Conservation (phyloP, 2,113 vertebrate genomes). For the Ptychochromis oligacanthus region DNA sequence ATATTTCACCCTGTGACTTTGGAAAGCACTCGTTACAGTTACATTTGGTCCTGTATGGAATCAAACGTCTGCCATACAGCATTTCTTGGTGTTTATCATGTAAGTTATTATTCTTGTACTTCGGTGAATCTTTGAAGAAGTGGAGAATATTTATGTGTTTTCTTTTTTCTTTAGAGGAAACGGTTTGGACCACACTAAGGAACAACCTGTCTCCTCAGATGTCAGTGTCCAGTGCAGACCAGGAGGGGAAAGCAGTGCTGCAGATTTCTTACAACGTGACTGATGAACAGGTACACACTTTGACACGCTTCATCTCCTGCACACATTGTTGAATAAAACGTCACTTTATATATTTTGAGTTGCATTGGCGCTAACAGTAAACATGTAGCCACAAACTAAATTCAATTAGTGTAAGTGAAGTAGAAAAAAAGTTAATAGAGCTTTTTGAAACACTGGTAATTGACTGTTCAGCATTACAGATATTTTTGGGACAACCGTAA, state of each 20-base stretch:
- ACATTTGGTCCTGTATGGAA: not conserved
- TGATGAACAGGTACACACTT: slow-evolving; percentile 80
- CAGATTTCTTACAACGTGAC: slow-evolving; percentile 90
- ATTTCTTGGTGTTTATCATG: not conserved
- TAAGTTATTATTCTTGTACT: not conserved
- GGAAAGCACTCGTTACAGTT: not conserved
- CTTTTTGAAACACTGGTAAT: not conserved
- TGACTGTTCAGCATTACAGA: not conserved
- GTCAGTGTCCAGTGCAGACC: slow-evolving; percentile 74
- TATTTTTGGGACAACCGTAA: not conserved
- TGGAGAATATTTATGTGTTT: not conserved
- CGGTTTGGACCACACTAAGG: slow-evolving; percentile 90
- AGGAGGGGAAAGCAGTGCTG: slow-evolving; percentile 81
- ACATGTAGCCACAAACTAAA: not conserved
- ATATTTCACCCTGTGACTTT: not conserved
- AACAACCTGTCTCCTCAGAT: slow-evolving; percentile 89
- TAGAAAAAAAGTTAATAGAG: not conserved
- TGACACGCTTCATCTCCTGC: not conserved
- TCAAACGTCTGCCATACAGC: no score
- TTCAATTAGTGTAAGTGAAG: not conserved
- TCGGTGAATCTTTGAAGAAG: not conserved
- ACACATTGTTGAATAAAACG: no score
- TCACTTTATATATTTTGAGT: not conserved
- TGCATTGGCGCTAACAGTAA: not conserved
- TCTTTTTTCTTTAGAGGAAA: slow-evolving; percentile 82